Percentiles rank a stretch among this genome's conserved stretches.
These are phyloP conservation scores for Cyanoderma ruficeps DNA, from an alignment of 2,113 vertebrate genomes.

Conservation along the genomic window DNA sequence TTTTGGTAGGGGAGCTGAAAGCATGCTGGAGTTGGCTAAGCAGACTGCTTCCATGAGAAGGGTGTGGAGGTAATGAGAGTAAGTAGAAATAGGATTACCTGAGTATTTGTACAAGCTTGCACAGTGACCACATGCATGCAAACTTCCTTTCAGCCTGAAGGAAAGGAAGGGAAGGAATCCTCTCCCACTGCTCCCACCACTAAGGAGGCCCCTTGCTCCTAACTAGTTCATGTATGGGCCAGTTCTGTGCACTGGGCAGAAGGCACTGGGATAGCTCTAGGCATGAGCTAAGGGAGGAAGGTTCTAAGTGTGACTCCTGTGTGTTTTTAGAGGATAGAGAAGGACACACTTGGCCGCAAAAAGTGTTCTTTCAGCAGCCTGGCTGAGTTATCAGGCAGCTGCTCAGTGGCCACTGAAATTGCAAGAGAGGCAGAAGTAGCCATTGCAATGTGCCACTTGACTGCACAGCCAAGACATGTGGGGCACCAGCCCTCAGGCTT, in stretches of 20 bases:
- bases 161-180: background rate
- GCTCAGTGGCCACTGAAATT: background rate
- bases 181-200: background rate
- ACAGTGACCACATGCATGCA: fast-evolving
- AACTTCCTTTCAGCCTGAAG: background rate
- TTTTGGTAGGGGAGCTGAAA: background rate
- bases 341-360: background rate
- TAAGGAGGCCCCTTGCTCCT: background rate
- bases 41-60: background rate
- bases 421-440: background rate
- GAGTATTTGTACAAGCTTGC: background rate
- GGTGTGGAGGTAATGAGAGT: background rate
- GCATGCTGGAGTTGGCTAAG: background rate
- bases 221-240: background rate
- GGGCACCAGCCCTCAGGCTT: background rate
- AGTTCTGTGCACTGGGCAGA: background rate
- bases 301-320: background rate
- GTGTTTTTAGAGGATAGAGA: background rate
- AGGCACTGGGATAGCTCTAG: background rate
- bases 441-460: background rate
- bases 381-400: background rate
- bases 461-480: background rate
- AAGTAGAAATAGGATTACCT: background rate
- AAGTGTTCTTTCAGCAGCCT: background rate
- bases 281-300: background rate